Evolutionary conservation across 1,140 invertebrate species (phyloP).

Genomic region (Trichoplusia ni): DNA sequence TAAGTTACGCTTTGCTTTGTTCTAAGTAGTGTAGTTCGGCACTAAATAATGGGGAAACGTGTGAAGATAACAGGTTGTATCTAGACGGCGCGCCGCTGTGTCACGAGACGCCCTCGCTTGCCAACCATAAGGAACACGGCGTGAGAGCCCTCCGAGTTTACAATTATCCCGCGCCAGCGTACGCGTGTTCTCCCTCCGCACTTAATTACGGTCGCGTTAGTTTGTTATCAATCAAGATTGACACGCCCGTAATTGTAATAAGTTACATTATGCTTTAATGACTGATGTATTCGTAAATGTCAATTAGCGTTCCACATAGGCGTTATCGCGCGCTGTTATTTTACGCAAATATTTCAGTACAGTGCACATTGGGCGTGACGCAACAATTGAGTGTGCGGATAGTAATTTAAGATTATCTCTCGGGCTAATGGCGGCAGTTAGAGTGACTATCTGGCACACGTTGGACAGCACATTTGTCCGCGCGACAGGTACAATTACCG

Average conservation of each 20-base stretch:
- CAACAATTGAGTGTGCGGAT: slow-evolving; percentile 38
- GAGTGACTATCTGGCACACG: slow-evolving; percentile 65
- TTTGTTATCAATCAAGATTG: slow-evolving; percentile 23
- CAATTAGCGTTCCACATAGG: background rate
- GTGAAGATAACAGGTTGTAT: slow-evolving; percentile 29
- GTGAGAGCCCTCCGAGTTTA: background rate
- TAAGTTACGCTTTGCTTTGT: slow-evolving; percentile 58
- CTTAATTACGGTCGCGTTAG: slow-evolving; percentile 14
- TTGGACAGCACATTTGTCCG: slow-evolving; percentile 67
- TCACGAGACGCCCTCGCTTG: background rate
- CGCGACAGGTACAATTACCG: slow-evolving; percentile 73
- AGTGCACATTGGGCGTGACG: slow-evolving; percentile 15
- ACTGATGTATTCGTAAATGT: slow-evolving; percentile 16
- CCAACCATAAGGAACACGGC: background rate
- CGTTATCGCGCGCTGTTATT: background rate
- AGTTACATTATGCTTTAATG: slow-evolving; percentile 19
- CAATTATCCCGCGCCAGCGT: background rate
- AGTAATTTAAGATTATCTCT: slow-evolving; percentile 71
- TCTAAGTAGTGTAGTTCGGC: slow-evolving; percentile 37
- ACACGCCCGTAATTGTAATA: slow-evolving; percentile 12
- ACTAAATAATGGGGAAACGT: slow-evolving; percentile 41
- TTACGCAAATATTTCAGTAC: slow-evolving; percentile 7
- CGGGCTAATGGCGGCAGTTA: slow-evolving; percentile 69
- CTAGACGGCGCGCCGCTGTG: background rate
- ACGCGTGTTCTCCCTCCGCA: background rate